These are phyloP conservation scores for Melieria crassipennis DNA, from an alignment of 2,888 invertebrate genomes.

Conservation along the genomic window DNA sequence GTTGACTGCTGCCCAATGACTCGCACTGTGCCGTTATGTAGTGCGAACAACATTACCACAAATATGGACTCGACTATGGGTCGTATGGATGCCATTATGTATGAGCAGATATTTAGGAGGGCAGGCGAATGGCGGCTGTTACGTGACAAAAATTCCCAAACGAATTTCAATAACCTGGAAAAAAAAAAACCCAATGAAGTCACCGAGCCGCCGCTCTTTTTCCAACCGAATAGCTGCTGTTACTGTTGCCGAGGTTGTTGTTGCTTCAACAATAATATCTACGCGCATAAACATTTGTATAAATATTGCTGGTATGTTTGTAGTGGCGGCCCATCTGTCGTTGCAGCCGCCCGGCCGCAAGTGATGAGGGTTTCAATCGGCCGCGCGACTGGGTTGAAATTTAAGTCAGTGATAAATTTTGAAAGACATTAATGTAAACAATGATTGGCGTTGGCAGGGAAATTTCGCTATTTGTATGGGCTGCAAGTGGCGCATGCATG, in stretches of 20 bases:
- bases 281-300: background rate
- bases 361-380: conserved; percentile 17
- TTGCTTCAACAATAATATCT: too few species aligned
- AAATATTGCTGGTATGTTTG: conserved; percentile 2
- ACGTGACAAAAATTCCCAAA: conserved; percentile 58
- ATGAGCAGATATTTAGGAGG: conserved; percentile 22
- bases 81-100: background rate
- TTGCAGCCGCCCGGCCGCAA: background rate
- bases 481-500: too few species aligned
- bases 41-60: too few species aligned
- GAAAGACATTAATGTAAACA: background rate
- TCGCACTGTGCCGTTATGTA: too few species aligned
- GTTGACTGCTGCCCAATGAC: too few species aligned
- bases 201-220: background rate
- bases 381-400: too few species aligned
- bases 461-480: too few species aligned
- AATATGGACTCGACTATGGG: too few species aligned
- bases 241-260: background rate
- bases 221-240: background rate
- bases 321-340: background rate
- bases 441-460: background rate
- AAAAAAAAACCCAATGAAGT: conserved; percentile 33
- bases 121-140: conserved; percentile 53
- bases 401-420: background rate
- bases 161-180: conserved; percentile 50